Evolutionary conservation across 2,888 invertebrate species (phyloP), one percentile per base, ranked within the genome.

Genomic region (Drosophila dives): DNA sequence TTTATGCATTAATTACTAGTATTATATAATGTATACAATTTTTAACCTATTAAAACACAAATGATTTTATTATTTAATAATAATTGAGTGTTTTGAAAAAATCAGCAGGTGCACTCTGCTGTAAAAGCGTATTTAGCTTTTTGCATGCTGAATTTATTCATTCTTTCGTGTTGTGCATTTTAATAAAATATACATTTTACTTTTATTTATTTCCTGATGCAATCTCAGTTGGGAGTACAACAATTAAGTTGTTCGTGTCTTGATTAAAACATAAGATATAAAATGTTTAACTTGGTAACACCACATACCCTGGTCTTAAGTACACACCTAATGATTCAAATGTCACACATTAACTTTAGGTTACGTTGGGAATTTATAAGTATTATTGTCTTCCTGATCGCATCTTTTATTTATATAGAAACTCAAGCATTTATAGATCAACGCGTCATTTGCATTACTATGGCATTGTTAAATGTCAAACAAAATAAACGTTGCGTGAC

Each of bases 161-260:
- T 50, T 50, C 26, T 29, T 29, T 12, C 50, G 17, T 50, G 50
- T 7, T 50, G 3, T 50, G 26, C 50, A 50, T 50, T n/a, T n/a
- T 6, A 50, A 50, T 29, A 12, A 50, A 29, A 29, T 50, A 29
- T 29, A 17, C n/a, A 29, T 12, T n/a, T 6, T n/a, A n/a, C 17
- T 6, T n/a, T 17, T 11, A 7, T 36, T 54, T 12, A 11, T n/a
- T 17, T 23, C 23, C 17, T 54, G 17, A 54, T 26, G 17, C 10
- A 12, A 60, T 36, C 48, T 60, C n/a, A 49, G 34, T 29, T n/a
- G 45, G 20, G 20, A 45, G n/a, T 12, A 32, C 49, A 26, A 15
- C 34, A 32, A 40, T 40, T 29, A 56, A 23, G 26, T 26, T 26
- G 54, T 34, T 53, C 34, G 20, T 34, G 33, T 34, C 8, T 15